A percentile compares a stretch with the other conserved stretches of the same genome.
phyloP scores from a whole-genome alignment of 2,113 vertebrate genomes.

The Zosterops borbonicus region DNA sequence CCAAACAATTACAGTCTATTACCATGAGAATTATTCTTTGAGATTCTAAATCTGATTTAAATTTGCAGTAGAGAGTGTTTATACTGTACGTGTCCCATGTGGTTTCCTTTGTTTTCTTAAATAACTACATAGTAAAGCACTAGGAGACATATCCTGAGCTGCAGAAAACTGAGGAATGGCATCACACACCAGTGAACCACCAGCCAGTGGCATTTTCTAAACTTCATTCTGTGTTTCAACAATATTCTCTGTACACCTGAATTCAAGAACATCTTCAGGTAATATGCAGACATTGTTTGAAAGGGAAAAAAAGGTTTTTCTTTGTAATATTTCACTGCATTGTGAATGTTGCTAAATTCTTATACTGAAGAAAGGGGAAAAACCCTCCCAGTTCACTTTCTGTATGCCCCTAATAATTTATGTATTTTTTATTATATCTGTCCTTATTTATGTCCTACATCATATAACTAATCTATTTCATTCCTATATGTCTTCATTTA shows the following conservation, averaged over 20 bases:
- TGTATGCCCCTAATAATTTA: background rate
- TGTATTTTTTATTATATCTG: background rate
- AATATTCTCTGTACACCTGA: background rate
- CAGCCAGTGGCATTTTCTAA: background rate
- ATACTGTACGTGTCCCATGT: accelerated
- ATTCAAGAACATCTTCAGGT: background rate
- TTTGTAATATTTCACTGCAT: background rate
- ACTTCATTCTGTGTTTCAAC: background rate
- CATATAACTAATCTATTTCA: background rate
- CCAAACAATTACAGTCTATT: background rate
- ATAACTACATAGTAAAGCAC: background rate
- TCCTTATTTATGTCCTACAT: background rate
- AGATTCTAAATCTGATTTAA: background rate
- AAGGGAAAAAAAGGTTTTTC: background rate
- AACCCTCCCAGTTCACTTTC: background rate
- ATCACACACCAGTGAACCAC: background rate
- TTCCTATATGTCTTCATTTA: background rate
- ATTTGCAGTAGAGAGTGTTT: background rate
- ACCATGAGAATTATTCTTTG: background rate
- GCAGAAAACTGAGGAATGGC: background rate
- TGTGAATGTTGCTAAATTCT: background rate
- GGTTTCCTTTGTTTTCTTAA: background rate
- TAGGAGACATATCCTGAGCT: background rate
- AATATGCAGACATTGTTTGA: background rate
- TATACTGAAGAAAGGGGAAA: background rate